Conservation (phyloP, 2,888 invertebrate species). For the Bugula neritina region DNA sequence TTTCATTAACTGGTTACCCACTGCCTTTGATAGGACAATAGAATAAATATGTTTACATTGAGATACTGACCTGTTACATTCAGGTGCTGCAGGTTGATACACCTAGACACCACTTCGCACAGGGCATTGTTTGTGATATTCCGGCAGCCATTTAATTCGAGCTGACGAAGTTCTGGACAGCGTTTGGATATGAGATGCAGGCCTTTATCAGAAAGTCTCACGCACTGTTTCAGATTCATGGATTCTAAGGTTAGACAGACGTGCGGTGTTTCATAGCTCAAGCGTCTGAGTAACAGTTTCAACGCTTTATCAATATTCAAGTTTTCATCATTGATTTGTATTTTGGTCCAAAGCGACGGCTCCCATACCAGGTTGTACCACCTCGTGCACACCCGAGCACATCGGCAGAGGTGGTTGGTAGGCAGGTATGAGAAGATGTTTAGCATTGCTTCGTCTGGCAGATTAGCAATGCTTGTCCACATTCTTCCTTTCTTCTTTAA, state of each 20-base stretch:
- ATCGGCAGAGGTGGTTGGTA: conserved; percentile 65
- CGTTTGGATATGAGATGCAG: conserved; percentile 69
- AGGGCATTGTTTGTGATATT: conserved; percentile 71
- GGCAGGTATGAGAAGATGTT: conserved; percentile 67
- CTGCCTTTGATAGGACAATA: too few relatives aligned
- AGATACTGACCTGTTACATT: conserved; percentile 72
- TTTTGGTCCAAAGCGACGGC: conserved; percentile 67
- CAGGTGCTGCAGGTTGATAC: conserved; percentile 74
- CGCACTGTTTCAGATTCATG: conserved; percentile 65
- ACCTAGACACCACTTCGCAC: conserved; percentile 71
- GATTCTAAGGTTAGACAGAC: conserved; percentile 66
- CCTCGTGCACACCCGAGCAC: conserved; percentile 69
- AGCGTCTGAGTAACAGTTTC: conserved; percentile 59
- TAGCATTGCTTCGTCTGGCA: conserved; percentile 65
- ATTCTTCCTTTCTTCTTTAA: background rate
- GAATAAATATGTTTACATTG: too few relatives aligned
- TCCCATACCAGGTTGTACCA: conserved; percentile 75
- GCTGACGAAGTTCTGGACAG: conserved; percentile 74
- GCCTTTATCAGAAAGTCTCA: conserved; percentile 71
- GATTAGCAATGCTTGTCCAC: conserved; percentile 36
- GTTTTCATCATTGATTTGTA: conserved; percentile 61
- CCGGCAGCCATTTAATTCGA: conserved; percentile 71
- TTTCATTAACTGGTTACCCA: too few relatives aligned
- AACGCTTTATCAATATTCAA: conserved; percentile 64
- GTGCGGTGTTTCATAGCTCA: conserved; percentile 64